Base-by-base conservation (phyloP, 1,140 invertebrate genomes). In the Micrasema longulum region DNA sequence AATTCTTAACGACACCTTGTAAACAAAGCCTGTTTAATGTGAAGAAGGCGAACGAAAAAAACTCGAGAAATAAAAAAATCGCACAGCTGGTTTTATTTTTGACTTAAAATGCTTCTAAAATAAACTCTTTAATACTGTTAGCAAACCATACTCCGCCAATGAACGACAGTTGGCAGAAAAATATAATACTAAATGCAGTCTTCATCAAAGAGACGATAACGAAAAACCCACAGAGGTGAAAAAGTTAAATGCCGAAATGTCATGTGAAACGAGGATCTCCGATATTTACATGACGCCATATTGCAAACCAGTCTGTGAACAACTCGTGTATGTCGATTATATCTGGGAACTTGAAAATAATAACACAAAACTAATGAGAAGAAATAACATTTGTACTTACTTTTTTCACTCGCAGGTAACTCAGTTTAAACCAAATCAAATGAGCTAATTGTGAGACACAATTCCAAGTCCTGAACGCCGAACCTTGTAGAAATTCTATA, bases 401-500 rank as follows among this genome's bases (percentile, higher is more conserved):
- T 78, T 82, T 86, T 76, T 83, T 79, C 76, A 85, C 81, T 78
- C 81, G 80, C 76, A 85, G 78, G 80, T 85, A 80, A 80, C 85
- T 84, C 77, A 88, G 82, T 84, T 87, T 88, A 80, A 81, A 84
- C 86, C 87, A 87, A 79, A 88, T 77, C 75, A 83, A 80, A 80
- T 85, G 83, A 71, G 83, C 86, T 77, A 89, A 83, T 83, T 84
- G 82, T 76, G 82, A 81, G 78, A 89, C 77, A 78, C 83, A 87
- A 83, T 87, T 87, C 87, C 87, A 89, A 85, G 87, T 88, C 80
- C 85, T 82, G 71, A 84, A 82, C 79, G 87, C 87, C 77, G 87
- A 87, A 80, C 85, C 87, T 82, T 88, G 87, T 82, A 88, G 79
- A 82, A 87, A 81, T 79, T 85, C 85, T 80, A 82, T 84, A 81